Evolutionary conservation across 2,888 invertebrate species (phyloP), one percentile per base, ranked within the genome.

Genomic region (Rhamphomyia laevipes): DNA sequence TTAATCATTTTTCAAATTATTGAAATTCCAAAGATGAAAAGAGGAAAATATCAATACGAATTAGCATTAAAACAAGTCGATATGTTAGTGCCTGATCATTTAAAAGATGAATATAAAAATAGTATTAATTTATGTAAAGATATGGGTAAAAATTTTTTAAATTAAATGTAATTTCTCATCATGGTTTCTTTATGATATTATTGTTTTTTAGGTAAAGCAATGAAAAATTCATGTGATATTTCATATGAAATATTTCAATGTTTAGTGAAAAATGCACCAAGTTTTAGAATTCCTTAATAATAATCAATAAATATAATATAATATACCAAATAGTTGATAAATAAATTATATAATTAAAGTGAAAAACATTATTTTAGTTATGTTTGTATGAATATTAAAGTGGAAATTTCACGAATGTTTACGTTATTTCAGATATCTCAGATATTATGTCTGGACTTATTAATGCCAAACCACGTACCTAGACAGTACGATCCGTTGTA

Each of bases 211-310:
- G 62, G 61, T 1, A 55, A 51, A 4, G 68, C 66, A 13, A 58
- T 67, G n/a, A 70, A 68, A 50, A 67, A 70, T 46, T 56, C 61
- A 41, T 70, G 69, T 46, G 70, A 70, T 35, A 62, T 65, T 1
- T 61, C 66, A 0, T 58, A 61, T 48, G 57, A 61, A 0, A 42
- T 66, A 16, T 53, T 67, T 17, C 57, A 51, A 42, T 70, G 70
- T 15, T 50, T 68, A 1, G 55, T 53, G 31, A 50, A 31, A 5
- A 59, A 61, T 46, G 65, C 67, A 37, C 59, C 61, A 1, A 51
- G 54, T 37, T 67, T 69, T 49, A 43, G 66, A 13, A 67, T 68
- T 52, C 68, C 68, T 2, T 58, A 51, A n/a, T n/a, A n/a, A n/a
- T n/a, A n/a, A n/a, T n/a, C n/a, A n/a, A n/a, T n/a, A n/a, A n/a